Conservation (phyloP, 2,888 invertebrate species). For the Empis stercorea region DNA sequence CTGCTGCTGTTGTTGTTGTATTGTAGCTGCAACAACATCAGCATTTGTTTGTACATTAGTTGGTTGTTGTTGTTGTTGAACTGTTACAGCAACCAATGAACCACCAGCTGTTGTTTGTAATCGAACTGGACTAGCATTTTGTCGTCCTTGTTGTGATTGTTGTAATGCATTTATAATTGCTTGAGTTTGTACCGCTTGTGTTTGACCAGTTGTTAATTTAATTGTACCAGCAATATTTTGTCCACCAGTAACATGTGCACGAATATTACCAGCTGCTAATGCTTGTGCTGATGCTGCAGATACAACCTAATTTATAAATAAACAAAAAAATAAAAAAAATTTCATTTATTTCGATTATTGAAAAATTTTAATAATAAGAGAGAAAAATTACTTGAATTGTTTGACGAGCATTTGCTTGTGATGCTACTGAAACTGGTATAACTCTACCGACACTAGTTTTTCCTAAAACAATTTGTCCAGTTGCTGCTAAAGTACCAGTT, state of each 20-base stretch:
- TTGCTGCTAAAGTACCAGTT: conserved; percentile 30
- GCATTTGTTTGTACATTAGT: conserved; percentile 10
- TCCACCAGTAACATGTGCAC: conserved; percentile 37
- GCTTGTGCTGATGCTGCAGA: conserved; percentile 42
- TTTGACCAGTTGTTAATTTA: conserved; percentile 37
- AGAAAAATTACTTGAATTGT: conserved; percentile 42
- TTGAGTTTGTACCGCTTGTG: conserved; percentile 35
- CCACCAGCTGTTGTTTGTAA: conserved; percentile 41
- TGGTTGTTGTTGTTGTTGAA: conserved; percentile 36
- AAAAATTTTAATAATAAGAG: no score
- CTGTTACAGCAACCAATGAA: conserved; percentile 45
- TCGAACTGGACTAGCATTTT: conserved; percentile 46
- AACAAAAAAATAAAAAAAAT: no score
- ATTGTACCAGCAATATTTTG: conserved; percentile 39
- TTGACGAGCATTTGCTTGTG: conserved; percentile 40
- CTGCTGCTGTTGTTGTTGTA: conserved; percentile 10
- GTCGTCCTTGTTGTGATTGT: conserved; percentile 42
- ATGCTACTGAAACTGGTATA: conserved; percentile 51
- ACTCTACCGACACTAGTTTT: conserved; percentile 49
- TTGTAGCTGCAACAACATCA: background rate
- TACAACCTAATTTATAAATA: conserved; percentile 41
- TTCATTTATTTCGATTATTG: no score
- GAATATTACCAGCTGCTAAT: conserved; percentile 37
- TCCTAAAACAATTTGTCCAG: conserved; percentile 46
- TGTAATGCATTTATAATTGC: conserved; percentile 43